Evolutionary conservation across 2,888 invertebrate species (phyloP).

Genomic region (Encarsia formosa): DNA sequence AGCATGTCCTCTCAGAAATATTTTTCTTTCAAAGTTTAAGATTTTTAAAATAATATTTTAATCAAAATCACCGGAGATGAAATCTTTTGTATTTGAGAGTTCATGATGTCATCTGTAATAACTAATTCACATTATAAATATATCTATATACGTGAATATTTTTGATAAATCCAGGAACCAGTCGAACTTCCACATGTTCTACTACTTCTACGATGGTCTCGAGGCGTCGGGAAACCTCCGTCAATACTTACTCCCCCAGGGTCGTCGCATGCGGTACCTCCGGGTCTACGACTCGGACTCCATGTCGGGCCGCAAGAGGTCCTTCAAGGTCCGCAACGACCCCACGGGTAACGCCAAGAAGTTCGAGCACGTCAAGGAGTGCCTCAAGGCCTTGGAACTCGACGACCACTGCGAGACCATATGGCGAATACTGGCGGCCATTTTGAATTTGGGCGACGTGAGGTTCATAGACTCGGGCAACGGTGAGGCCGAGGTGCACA

Average conservation of each 20-base stretch:
- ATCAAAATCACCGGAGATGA: too few species aligned
- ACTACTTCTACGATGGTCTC: conserved; percentile 85
- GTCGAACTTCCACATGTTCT: conserved; percentile 85
- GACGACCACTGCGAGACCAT: conserved; percentile 68
- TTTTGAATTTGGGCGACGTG: conserved; percentile 75
- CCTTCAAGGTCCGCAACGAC: conserved; percentile 63
- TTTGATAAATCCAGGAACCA: conserved; percentile 73
- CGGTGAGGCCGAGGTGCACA: conserved; percentile 68
- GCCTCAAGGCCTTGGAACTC: conserved; percentile 67
- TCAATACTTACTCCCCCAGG: conserved; percentile 65
- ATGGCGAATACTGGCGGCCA: conserved; percentile 68
- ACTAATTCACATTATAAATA: too few species aligned
- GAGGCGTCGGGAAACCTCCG: conserved; percentile 64
- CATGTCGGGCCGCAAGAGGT: conserved; percentile 51
- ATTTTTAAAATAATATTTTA: too few species aligned
- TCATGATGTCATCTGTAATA: too few species aligned
- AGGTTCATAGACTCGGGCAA: conserved; percentile 67
- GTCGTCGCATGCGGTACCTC: conserved; percentile 71
- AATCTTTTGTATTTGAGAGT: too few species aligned
- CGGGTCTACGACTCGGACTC: conserved; percentile 60
- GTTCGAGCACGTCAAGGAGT: conserved; percentile 63
- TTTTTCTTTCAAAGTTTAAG: too few species aligned
- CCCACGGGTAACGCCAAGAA: conserved; percentile 62
- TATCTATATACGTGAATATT: too few species aligned
- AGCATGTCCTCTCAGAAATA: too few species aligned